Percentiles rank a stretch among this genome's conserved stretches.
phyloP scores from a whole-genome alignment of 2,113 vertebrate species.

The Loxodonta africana region DNA sequence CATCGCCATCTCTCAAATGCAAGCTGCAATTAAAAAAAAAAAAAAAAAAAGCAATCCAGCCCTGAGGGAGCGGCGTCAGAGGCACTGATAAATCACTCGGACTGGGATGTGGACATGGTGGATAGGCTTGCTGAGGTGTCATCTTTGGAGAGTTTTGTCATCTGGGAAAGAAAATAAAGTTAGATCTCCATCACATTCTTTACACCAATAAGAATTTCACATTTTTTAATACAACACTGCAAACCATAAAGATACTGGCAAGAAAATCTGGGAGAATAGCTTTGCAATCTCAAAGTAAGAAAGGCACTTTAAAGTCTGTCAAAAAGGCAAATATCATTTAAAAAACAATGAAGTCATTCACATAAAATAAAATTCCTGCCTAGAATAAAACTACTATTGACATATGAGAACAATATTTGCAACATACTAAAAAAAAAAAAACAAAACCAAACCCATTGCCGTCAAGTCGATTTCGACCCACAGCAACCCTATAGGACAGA shows the following conservation, averaged over 20 bases:
- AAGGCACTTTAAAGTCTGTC: background rate
- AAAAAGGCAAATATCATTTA: background rate
- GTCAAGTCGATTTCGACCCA: no score
- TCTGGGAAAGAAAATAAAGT: constrained; percentile 15
- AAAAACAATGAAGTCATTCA: background rate
- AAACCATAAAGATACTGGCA: constrained; percentile 39
- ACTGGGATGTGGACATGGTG: background rate
- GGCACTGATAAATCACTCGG: background rate
- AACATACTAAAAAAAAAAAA: background rate
- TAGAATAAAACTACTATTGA: background rate
- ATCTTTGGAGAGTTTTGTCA: background rate
- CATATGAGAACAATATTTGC: background rate
- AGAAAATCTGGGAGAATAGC: background rate
- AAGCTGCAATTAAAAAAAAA: background rate
- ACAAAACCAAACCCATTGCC: no score
- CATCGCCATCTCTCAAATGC: background rate
- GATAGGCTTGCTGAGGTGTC: background rate
- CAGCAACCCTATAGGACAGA: no score
- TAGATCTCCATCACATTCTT: background rate
- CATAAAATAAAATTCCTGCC: background rate
- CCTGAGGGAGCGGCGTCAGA: background rate
- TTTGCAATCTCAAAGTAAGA: background rate
- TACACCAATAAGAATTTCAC: background rate
- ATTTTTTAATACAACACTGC: background rate
- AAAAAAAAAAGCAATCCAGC: background rate